phyloP scores from a whole-genome alignment of 2,888 invertebrate species.

The Phaonia tiefii region DNA sequence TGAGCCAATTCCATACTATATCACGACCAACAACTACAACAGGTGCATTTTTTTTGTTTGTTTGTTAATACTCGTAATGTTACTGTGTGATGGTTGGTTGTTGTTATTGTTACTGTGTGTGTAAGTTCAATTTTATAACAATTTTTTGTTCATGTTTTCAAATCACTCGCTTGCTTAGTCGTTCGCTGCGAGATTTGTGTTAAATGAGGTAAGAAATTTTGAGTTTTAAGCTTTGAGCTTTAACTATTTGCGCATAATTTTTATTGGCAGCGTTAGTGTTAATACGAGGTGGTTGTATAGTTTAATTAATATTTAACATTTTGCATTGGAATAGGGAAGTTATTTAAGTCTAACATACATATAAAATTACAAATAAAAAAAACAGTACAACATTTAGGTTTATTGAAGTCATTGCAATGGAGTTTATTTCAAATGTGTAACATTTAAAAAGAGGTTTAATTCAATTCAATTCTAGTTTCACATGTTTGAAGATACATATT shows the following conservation, averaged over 20 bases:
- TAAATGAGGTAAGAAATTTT: constrained; percentile 14
- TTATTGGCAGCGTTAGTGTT: not conserved
- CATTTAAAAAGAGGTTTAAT: too few species aligned
- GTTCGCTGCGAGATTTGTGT: not conserved
- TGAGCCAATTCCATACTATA: too few species aligned
- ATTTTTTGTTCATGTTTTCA: not conserved
- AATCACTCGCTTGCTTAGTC: too few species aligned
- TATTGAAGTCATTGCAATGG: too few species aligned
- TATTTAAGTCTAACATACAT: too few species aligned
- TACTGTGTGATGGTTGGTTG: too few species aligned
- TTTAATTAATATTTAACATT: not conserved
- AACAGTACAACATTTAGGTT: too few species aligned
- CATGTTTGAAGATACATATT: too few species aligned
- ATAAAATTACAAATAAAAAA: too few species aligned
- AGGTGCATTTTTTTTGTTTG: constrained; percentile 36
- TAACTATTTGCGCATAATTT: constrained; percentile 12
- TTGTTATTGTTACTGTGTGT: constrained; percentile 9
- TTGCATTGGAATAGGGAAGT: not conserved
- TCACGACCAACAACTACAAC: not conserved
- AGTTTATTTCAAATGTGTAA: too few species aligned
- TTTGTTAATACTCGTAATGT: too few species aligned
- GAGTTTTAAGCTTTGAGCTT: not conserved
- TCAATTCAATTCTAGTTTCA: too few species aligned
- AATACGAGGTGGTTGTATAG: not conserved
- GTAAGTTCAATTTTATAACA: constrained; percentile 36